These are phyloP conservation scores for Menidia beryllina DNA, from an alignment of 2,113 vertebrate genomes.

Conservation along the genomic window DNA sequence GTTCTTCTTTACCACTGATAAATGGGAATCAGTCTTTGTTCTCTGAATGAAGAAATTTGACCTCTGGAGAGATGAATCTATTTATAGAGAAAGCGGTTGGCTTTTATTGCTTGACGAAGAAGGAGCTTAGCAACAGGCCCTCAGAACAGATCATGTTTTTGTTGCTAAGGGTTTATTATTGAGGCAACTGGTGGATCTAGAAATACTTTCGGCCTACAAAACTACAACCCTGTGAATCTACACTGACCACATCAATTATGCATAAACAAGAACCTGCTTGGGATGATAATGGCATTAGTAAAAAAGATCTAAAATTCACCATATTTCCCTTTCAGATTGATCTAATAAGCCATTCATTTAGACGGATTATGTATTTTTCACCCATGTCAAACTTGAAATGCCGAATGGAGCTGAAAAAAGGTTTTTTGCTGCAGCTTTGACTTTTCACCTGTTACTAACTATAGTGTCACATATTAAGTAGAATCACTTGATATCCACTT, in stretches of 20 bases:
- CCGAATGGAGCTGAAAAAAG: not conserved
- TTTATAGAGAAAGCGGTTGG: slow-evolving; percentile 58
- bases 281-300: not conserved
- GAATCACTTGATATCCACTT: too few species aligned
- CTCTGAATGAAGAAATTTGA: slow-evolving; percentile 52
- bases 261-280: slow-evolving; percentile 6
- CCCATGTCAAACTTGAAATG: not conserved
- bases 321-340: slow-evolving; percentile 46
- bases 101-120: slow-evolving; percentile 40
- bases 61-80: slow-evolving; percentile 52
- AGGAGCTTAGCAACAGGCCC: slow-evolving; percentile 66
- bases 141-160: slow-evolving; percentile 44
- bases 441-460: not conserved
- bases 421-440: not conserved
- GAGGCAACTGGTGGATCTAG: slow-evolving; percentile 36
- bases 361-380: slow-evolving; percentile 10
- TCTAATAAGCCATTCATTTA: slow-evolving; percentile 10
- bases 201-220: slow-evolving; percentile 43
- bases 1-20: slow-evolving; percentile 19
- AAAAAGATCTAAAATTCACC: not conserved
- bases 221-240: slow-evolving; percentile 26
- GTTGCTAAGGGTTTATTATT: slow-evolving; percentile 70
- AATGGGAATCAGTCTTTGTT: slow-evolving; percentile 34
- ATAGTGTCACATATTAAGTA: not conserved
- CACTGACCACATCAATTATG: slow-evolving; percentile 15